Conservation (phyloP, 1,140 invertebrate species). For the Orius insidiosus region DNA sequence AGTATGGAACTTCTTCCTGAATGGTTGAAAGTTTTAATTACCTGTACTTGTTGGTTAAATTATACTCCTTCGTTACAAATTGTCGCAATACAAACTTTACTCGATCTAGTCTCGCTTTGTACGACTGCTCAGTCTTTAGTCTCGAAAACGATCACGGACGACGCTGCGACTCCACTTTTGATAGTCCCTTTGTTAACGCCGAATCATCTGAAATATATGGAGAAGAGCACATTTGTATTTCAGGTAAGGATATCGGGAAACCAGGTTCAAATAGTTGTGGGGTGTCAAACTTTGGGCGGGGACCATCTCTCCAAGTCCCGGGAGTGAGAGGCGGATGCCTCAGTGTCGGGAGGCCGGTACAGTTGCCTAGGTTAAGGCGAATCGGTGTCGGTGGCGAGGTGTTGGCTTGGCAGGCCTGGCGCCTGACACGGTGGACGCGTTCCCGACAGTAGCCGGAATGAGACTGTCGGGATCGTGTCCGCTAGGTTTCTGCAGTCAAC, state of each 20-base stretch:
- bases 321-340: too few species aligned
- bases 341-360: too few species aligned
- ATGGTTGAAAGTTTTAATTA: conserved; percentile 57
- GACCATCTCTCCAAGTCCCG: too few species aligned
- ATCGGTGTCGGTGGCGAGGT: too few species aligned
- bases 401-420: too few species aligned
- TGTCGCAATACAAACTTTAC: conserved; percentile 48
- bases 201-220: conserved; percentile 41
- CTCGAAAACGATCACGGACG: conserved; percentile 18
- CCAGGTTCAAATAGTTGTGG: too few species aligned
- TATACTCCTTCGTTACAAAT: conserved; percentile 37
- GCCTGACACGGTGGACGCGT: too few species aligned
- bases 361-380: too few species aligned
- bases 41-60: conserved; percentile 46
- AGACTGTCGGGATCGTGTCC: too few species aligned
- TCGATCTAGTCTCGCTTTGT: conserved; percentile 46
- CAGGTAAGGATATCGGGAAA: conserved; percentile 33
- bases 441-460: too few species aligned
- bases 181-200: conserved; percentile 48
- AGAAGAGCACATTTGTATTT: conserved; percentile 44
- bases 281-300: too few species aligned
- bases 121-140: conserved; percentile 20
- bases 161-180: conserved; percentile 41
- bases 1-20: conserved; percentile 33
- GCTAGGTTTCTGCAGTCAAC: too few species aligned